Base-by-base conservation (phyloP, 2,888 invertebrate species). In the Amblyjoppa fuscipennis region DNA sequence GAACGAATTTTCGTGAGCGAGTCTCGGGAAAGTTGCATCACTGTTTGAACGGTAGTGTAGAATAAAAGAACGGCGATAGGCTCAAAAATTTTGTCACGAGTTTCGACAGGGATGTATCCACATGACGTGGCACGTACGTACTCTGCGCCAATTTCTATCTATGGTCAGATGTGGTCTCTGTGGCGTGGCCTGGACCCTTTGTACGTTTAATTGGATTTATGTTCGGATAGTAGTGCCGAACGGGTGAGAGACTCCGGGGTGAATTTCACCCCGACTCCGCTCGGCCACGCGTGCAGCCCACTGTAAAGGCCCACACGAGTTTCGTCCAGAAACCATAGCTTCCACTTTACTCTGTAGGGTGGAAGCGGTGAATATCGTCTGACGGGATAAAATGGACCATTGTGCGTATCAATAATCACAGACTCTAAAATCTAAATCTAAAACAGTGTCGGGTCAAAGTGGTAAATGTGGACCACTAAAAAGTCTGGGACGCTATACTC, bases 121-220 rank as follows among this genome's bases (percentile, higher is more conserved):
- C 84, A 79, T 75, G 81, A 75, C 41, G 56, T 81, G 16, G 74
- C 73, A 75, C 77, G 69, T 70, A 64, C 70, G 80, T 56, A 76
- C 79, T 79, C 34, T 61, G 56, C 49, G 31, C 49, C 66, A 71
- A 85, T 85, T 82, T 79, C 74, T 82, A 71, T 71, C 71, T 79
- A 79, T 71, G 82, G 79, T 75, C 79, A 78, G 68, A 87, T 86
- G 90, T 85, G 90, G 90, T 90, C 84, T 85, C 81, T 90, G 91
- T 87, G 92, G 92, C 89, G 84, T 83, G 87, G 88, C 83, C 87
- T 87, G 85, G 89, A 88, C 90, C 90, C 93, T 92, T 93, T 93
- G 93, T 93, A 91, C 92, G 91, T 92, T 90, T 92, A 93, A 92
- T 92, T 93, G 92, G 90, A 93, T 92, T 92, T 92, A 90, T 90